A percentile compares a stretch with the other conserved stretches of the same genome.
These are phyloP conservation scores for Chamaetylas fuelleborni DNA, from an alignment of 2,113 vertebrate genomes.

Conservation along the genomic window DNA sequence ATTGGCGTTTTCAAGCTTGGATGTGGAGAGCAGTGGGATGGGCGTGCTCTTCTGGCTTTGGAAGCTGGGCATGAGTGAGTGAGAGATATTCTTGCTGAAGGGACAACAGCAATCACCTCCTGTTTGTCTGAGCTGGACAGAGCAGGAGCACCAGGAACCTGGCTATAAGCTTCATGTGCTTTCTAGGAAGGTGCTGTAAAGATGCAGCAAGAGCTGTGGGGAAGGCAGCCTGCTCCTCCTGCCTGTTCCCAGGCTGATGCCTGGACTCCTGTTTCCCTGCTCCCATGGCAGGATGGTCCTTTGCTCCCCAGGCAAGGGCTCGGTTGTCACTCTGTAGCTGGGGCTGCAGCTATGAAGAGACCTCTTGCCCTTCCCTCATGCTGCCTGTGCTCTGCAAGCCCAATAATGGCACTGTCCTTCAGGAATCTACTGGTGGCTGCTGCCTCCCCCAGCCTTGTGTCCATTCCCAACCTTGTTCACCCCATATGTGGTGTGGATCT, in stretches of 20 bases:
- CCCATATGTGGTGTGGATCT: accelerated
- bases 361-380: neutral
- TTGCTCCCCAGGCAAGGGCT: neutral
- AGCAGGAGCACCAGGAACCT: neutral
- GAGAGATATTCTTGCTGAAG: neutral
- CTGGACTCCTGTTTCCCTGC: neutral
- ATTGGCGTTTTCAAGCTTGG: neutral
- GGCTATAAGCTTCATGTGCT: neutral
- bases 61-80: neutral
- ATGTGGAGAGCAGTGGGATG: neutral
- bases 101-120: neutral
- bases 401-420: neutral
- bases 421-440: neutral
- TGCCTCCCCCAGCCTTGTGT: accelerated
- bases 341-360: neutral
- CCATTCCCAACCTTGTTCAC: neutral
- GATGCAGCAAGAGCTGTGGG: neutral
- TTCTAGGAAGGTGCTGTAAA: neutral
- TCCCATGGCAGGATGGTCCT: accelerated
- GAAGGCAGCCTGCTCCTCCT: neutral
- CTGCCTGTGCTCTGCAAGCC: neutral
- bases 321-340: neutral
- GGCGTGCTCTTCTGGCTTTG: neutral
- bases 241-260: neutral
- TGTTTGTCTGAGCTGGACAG: neutral